Evolutionary conservation across 1,140 invertebrate genomes (phyloP).

Genomic region (Drosophila melanica): DNA sequence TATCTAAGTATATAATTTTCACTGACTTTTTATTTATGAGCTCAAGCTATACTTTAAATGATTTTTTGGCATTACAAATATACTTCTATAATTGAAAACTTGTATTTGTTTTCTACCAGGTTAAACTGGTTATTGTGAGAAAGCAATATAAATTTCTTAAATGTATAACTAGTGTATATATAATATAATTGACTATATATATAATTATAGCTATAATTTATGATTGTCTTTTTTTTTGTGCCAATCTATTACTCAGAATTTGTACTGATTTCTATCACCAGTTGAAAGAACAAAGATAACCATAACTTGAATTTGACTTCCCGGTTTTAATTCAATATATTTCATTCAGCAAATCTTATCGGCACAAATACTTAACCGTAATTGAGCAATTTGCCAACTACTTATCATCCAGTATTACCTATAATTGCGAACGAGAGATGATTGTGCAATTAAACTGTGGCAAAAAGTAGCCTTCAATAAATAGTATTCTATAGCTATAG

Average conservation of each 20-base stretch:
- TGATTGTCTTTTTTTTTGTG: too few relatives aligned
- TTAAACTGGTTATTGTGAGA: neutral
- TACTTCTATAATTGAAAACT: neutral
- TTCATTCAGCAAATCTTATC: constrained; percentile 30
- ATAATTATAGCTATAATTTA: too few relatives aligned
- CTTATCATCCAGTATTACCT: constrained; percentile 2
- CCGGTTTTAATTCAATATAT: neutral
- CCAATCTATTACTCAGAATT: neutral
- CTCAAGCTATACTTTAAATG: too few relatives aligned
- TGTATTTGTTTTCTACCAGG: neutral
- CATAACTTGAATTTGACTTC: neutral
- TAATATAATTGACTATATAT: too few relatives aligned
- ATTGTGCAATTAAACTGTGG: constrained; percentile 25
- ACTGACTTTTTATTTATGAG: too few relatives aligned
- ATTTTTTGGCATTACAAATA: neutral
- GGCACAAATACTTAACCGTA: constrained; percentile 6
- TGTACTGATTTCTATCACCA: neutral
- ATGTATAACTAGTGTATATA: too few relatives aligned
- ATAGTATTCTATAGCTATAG: neutral
- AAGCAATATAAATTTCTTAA: neutral
- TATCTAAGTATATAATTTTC: neutral
- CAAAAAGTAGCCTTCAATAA: neutral
- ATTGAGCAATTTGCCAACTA: constrained; percentile 7
- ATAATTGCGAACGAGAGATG: constrained; percentile 7
- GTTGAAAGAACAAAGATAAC: neutral